phyloP scores from a whole-genome alignment of 2,113 vertebrate species.

The Aptenodytes forsteri region DNA sequence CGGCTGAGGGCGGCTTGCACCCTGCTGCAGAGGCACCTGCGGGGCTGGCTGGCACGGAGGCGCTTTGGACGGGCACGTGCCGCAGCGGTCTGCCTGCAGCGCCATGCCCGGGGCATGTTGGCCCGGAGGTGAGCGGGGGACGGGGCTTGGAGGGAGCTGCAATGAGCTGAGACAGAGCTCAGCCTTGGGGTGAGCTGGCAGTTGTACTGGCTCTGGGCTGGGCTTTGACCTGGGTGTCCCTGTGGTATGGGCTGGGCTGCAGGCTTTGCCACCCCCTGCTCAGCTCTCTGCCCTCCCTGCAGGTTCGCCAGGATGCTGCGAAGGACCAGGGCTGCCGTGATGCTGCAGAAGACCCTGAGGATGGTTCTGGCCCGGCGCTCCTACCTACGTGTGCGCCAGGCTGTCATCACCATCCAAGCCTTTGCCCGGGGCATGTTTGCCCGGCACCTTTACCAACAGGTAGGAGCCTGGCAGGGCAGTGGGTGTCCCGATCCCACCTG shows the following conservation, averaged over 20 bases:
- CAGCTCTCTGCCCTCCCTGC: background rate
- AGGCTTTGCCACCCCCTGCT: too few relatives aligned
- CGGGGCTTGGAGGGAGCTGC: background rate
- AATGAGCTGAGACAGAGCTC: background rate
- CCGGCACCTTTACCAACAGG: conserved; percentile 52
- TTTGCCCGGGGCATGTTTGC: conserved; percentile 70
- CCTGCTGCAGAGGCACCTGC: conserved; percentile 74
- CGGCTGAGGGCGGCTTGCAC: conserved; percentile 66
- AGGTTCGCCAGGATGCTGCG: conserved; percentile 64
- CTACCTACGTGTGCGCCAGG: conserved; percentile 55
- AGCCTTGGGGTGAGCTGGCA: background rate
- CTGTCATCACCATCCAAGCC: conserved; percentile 77
- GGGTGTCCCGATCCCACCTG: background rate
- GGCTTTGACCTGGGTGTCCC: background rate
- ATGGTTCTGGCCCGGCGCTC: conserved; percentile 67
- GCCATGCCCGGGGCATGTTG: background rate
- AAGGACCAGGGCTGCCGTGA: conserved; percentile 66
- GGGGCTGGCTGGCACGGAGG: conserved; percentile 73
- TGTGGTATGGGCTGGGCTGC: background rate
- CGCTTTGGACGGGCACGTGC: background rate
- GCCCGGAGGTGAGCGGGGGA: background rate
- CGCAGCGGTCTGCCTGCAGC: conserved; percentile 67
- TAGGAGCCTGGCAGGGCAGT: background rate
- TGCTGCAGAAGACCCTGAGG: conserved; percentile 75
- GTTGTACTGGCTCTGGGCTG: background rate